Evolutionary conservation across 2,113 vertebrate genomes (phyloP), one percentile per base, ranked within the genome.

Genomic region (Clarias magur): DNA sequence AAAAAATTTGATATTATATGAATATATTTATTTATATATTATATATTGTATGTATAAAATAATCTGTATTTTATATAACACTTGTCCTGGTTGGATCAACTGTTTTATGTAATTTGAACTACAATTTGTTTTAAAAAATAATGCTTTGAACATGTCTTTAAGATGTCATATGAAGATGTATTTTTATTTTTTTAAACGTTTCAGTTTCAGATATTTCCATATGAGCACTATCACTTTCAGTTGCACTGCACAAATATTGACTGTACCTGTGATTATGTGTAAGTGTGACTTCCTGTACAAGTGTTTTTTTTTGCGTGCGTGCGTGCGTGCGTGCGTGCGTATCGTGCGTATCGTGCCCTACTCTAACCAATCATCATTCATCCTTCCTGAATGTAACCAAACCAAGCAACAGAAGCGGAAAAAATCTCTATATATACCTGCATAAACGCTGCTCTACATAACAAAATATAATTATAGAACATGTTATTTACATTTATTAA

Each of bases 221-320:
- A 68, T 73, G 54, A 30, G 30, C 65, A 73, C 76, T 27, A 84
- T 86, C 78, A 85, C 60, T 87, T 86, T 88, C 65, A 81, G 72
- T 83, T 87, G 27, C 87, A 80, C 65, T 59, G 84, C 42, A 72
- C 6, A 42, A n/a, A 67, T 19, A 11, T 70, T 86, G 48, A 48
- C 48, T 48, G 48, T 80, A 59, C 65, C 38, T 56, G 3, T 11
- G 4, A 30, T 21, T 48, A 7, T 48, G 48, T 48, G 48, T 48
- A 42, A 78, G 67, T 25, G 68, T 80, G 56, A 80, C 76, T 85
- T 86, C 83, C 83, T 89, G 86, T 83, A 83, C 83, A 34, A 48
- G 38, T 65, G 27, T 70, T 57, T 11, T 53, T 27, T 23, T 83
- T 89, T 70, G 17, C 34, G 6, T 48, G 15, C 6, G 30, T 70